Conservation (phyloP, 1,140 invertebrate genomes). For the Heliconius eleuchia region DNA sequence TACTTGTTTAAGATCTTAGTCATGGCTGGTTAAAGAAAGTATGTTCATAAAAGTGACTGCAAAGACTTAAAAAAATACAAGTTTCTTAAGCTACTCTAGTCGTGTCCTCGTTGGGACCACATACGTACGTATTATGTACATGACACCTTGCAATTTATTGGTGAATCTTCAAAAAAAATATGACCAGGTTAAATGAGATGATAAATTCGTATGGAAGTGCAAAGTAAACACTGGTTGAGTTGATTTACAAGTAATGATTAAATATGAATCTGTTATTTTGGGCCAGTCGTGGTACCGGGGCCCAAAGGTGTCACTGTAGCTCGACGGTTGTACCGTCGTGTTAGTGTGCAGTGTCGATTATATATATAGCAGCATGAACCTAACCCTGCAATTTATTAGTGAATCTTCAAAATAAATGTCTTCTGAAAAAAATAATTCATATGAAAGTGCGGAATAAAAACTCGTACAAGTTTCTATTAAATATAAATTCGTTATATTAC, state of each 20-base stretch:
- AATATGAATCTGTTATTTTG: not conserved
- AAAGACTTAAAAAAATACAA: not conserved
- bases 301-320: too few relatives aligned
- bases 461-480: too few relatives aligned
- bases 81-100: not conserved
- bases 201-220: not conserved
- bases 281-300: too few relatives aligned
- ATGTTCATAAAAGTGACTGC: not conserved
- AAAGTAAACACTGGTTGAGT: not conserved
- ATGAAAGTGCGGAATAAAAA: too few relatives aligned
- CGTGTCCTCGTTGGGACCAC: not conserved
- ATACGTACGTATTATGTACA: not conserved
- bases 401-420: too few relatives aligned
- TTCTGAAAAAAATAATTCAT: too few relatives aligned
- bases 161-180: constrained; percentile 4
- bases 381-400: too few relatives aligned
- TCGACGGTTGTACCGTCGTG: too few relatives aligned
- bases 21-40: constrained; percentile 7
- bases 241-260: not conserved
- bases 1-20: constrained; percentile 27
- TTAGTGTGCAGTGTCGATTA: too few relatives aligned
- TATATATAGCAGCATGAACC: too few relatives aligned
- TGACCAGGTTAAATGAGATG: not conserved
- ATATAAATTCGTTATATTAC: too few relatives aligned
- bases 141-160: not conserved